Percentiles rank a stretch among this genome's conserved stretches.
Evolutionary conservation across 2,113 vertebrate species (phyloP).

Genomic region (Rhinoderma darwinii): DNA sequence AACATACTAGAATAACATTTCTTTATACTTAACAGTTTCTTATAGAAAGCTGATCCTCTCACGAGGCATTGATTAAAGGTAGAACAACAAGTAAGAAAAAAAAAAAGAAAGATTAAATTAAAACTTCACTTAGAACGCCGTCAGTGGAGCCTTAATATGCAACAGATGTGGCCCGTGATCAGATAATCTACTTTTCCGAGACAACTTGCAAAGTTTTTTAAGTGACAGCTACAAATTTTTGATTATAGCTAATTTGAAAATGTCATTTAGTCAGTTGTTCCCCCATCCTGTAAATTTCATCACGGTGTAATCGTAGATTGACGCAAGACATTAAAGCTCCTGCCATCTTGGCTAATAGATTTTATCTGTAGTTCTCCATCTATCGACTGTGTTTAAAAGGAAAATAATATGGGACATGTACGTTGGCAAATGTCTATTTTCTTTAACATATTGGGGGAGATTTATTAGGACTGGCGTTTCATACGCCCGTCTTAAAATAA

Average conservation of each 20-base stretch:
- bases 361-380: neutral
- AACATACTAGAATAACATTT: constrained; percentile 99
- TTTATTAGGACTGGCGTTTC: too few relatives aligned
- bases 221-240: constrained; percentile 84
- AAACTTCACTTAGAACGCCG: constrained; percentile 96
- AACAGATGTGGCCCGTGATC: constrained; percentile 93
- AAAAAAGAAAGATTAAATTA: constrained; percentile 90
- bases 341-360: neutral
- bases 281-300: constrained; percentile 55
- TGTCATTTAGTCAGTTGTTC: constrained; percentile 64
- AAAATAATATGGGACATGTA: neutral
- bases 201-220: constrained; percentile 71
- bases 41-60: constrained; percentile 95
- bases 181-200: constrained; percentile 81
- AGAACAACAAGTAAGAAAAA: constrained; percentile 92
- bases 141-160: constrained; percentile 92
- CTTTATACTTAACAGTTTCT: constrained; percentile 96
- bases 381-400: neutral
- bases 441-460: too few relatives aligned
- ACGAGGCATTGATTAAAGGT: constrained; percentile 96
- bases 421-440: neutral
- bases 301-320: neutral
- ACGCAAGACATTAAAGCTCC: neutral
- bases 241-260: constrained; percentile 72
- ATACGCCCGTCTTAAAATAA: too few relatives aligned